phyloP scores from a whole-genome alignment of 1,140 invertebrate species.

The Temnothorax longispinosus region DNA sequence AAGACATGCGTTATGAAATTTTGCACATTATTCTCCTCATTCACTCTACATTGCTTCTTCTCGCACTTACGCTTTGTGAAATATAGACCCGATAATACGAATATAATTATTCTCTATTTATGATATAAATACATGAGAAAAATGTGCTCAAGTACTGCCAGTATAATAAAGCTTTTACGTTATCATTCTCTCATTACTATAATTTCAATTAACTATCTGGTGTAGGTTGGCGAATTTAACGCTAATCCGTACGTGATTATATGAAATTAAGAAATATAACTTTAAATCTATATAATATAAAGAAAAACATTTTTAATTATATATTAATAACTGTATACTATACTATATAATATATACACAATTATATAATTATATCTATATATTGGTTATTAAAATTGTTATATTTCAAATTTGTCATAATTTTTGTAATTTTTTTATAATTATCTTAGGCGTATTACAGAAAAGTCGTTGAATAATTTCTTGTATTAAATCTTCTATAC shows the following conservation, averaged over 20 bases:
- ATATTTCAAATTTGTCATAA: neutral
- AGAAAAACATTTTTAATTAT: neutral
- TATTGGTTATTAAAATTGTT: neutral
- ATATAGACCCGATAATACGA: slow-evolving; percentile 51
- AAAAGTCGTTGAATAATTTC: neutral
- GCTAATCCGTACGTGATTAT: neutral
- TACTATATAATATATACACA: too few relatives aligned
- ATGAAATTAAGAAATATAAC: neutral
- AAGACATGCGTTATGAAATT: slow-evolving; percentile 45
- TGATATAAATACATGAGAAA: neutral
- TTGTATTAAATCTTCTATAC: neutral
- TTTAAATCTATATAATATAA: neutral
- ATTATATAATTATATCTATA: neutral
- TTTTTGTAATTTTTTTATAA: neutral
- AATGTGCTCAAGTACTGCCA: slow-evolving; percentile 13
- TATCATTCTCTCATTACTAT: neutral
- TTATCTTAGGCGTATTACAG: neutral
- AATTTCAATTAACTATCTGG: neutral
- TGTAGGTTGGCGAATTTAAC: neutral
- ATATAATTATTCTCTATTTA: slow-evolving; percentile 54
- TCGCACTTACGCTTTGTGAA: slow-evolving; percentile 46
- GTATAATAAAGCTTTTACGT: neutral
- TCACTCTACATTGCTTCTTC: neutral
- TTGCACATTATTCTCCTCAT: slow-evolving; percentile 27
- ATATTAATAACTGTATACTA: too few relatives aligned